Evolutionary conservation across 2,113 vertebrate genomes (phyloP).

Genomic region (Gnathonemus longibarbis): DNA sequence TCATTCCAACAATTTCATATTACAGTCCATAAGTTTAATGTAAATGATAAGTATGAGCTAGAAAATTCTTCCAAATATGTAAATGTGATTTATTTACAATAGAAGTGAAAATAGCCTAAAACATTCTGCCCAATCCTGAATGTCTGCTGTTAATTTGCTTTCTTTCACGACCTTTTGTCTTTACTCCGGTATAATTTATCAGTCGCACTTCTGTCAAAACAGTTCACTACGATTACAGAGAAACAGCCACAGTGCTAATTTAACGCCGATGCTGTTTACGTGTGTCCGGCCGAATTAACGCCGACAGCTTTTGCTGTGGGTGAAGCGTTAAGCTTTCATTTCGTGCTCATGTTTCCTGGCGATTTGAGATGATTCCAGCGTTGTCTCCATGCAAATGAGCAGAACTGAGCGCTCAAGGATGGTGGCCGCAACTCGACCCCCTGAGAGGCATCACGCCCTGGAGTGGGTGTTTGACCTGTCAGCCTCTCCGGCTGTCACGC

Average conservation of each 20-base stretch:
- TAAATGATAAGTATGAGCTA: neutral
- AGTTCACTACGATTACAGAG: neutral
- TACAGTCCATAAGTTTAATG: neutral
- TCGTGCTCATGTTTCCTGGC: neutral
- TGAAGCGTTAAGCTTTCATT: neutral
- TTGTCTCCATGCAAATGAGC: neutral
- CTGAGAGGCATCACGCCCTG: neutral
- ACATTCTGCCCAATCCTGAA: neutral
- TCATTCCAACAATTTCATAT: neutral
- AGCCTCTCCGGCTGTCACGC: conserved; percentile 29
- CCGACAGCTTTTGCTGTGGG: neutral
- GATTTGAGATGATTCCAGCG: neutral
- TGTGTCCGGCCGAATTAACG: neutral
- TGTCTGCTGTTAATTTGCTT: neutral
- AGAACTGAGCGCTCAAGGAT: neutral
- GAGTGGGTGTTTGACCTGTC: neutral
- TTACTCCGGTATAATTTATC: neutral
- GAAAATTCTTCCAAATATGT: neutral
- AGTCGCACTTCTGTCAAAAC: neutral
- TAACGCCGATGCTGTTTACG: neutral
- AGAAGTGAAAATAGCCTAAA: neutral
- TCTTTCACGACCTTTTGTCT: neutral
- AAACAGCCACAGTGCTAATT: neutral
- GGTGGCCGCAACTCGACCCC: neutral
- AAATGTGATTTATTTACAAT: neutral